Evolutionary conservation across 1,140 invertebrate genomes (phyloP), one percentile per base, ranked within the genome.

Genomic region (Brachionus rotundiformis): DNA sequence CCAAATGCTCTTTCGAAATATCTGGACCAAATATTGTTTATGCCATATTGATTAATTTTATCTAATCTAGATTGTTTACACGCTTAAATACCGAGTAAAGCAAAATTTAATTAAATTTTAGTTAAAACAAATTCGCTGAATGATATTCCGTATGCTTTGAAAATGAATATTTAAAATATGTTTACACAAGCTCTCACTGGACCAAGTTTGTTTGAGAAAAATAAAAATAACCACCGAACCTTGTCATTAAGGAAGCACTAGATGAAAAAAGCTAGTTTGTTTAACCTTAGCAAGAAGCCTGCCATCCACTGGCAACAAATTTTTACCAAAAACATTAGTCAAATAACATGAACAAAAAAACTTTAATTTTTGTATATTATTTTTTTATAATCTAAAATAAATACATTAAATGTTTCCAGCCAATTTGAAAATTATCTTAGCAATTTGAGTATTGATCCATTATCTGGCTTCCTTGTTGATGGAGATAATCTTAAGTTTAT

Each of bases 401-500:
- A 33, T 11, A 68, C 31, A 68, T 68, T 68, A 68, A n/a, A 68
- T 39, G 33, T 68, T 68, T 68, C 63, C 63, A 68, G 33, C 27
- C 31, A 68, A 36, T 68, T 68, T 68, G 63, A 68, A 36, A 68
- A 68, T 36, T 68, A 68, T 68, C 63, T 68, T 39, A 19, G 36
- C 63, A 68, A 11, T 68, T 36, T 19, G 63, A 68, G 16, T 68
- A 68, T 68, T 36, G 31, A 33, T 68, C 63, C n/a, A 68, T 68
- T 68, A 68, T 68, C 63, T 68, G 27, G 33, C 29, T 36, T 68
- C 16, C 61, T 27, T 33, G 63, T 36, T 36, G 63, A 68, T n/a
- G n/a, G 2, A 33, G 31, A 68, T 33, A 68, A 68, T 31, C 61
- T 63, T 63, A 31, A 29, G 29, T 33, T 33, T 33, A 68, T 68